phyloP scores from a whole-genome alignment of 2,888 invertebrate genomes.

The Brenthis hecate region DNA sequence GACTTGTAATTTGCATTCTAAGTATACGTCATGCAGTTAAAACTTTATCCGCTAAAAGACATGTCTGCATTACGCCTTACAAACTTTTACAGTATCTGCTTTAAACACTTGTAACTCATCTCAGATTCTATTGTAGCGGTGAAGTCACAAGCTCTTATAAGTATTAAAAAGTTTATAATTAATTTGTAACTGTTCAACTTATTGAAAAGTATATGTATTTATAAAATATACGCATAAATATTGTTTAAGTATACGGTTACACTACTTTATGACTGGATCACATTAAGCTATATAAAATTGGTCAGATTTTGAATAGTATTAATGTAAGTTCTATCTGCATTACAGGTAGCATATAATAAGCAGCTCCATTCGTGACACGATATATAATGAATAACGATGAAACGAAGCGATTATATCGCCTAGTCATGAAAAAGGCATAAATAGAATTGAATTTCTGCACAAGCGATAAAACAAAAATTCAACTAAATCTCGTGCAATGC shows the following conservation, averaged over 20 bases:
- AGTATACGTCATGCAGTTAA: constrained; percentile 72
- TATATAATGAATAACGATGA: too few species aligned
- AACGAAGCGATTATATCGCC: background rate
- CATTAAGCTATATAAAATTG: too few species aligned
- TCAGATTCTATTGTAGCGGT: background rate
- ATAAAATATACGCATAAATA: too few species aligned
- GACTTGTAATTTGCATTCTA: constrained; percentile 78
- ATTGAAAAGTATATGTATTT: too few species aligned
- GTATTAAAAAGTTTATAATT: background rate
- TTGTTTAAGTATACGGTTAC: too few species aligned
- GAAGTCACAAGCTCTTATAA: background rate
- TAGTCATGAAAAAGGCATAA: background rate
- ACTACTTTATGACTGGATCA: too few species aligned
- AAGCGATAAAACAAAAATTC: constrained; percentile 30
- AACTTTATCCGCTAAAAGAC: constrained; percentile 69
- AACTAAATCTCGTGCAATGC: constrained; percentile 38
- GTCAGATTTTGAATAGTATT: too few species aligned
- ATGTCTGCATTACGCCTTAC: constrained; percentile 14
- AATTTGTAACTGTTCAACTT: too few species aligned
- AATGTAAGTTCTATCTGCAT: too few species aligned
- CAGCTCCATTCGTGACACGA: too few species aligned
- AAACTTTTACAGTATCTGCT: constrained; percentile 19
- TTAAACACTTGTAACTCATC: constrained; percentile 17
- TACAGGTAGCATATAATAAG: too few species aligned
- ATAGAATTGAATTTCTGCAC: constrained; percentile 17